A percentile compares a stretch with the other conserved stretches of the same genome.
These are phyloP conservation scores for Hyla sarda DNA, from an alignment of 2,113 vertebrate species.

Conservation along the genomic window DNA sequence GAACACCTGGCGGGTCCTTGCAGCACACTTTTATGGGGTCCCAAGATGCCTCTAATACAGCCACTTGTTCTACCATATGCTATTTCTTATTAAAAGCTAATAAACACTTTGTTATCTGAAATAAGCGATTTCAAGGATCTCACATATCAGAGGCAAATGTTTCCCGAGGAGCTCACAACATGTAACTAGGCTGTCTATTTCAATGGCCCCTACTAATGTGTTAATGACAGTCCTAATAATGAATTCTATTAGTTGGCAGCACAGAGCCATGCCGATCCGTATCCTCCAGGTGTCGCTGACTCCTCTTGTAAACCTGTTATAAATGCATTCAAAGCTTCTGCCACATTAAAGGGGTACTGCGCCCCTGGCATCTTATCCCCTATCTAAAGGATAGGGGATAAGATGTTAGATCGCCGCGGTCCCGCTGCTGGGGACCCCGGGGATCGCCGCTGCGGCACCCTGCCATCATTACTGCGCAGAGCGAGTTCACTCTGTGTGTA, in stretches of 20 bases:
- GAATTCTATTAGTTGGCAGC: background rate
- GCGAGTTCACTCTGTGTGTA: no score
- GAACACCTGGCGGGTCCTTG: no score
- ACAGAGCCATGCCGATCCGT: background rate
- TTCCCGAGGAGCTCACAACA: background rate
- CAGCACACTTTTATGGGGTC: no score
- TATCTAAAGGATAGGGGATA: no score
- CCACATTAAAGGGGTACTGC: no score
- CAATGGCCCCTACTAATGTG: background rate
- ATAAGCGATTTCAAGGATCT: background rate
- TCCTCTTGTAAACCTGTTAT: background rate
- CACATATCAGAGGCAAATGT: background rate
- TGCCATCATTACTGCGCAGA: no score
- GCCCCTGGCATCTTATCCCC: no score
- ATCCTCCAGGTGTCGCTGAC: background rate
- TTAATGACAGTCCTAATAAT: constrained; percentile 24
- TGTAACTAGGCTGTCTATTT: background rate
- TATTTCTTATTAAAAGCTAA: background rate
- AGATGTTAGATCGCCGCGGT: no score
- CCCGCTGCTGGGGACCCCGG: no score
- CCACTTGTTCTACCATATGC: no score
- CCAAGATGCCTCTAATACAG: no score
- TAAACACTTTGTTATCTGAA: background rate
- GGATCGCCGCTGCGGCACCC: no score
- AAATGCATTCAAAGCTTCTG: background rate